Base-by-base conservation (phyloP, 2,797 vertebrate genomes). In the Dromococcyx pavoninus region DNA sequence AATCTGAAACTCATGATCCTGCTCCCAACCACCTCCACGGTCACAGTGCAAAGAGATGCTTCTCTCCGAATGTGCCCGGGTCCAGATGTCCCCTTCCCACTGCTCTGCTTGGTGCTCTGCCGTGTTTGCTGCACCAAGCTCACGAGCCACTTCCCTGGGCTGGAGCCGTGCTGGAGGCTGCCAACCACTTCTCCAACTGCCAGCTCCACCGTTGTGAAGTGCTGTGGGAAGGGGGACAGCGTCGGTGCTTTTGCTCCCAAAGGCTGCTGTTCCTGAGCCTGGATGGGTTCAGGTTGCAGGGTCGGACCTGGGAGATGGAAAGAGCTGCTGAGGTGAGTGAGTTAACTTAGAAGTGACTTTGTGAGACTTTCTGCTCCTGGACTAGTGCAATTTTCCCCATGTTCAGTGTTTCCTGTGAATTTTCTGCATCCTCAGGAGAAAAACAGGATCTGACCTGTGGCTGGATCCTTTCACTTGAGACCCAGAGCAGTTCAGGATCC, bases 91-190 rank as follows among this genome's bases (percentile, higher is more conserved):
- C 44, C 51, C 22, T 65, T 85, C 51, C 48, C 50, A 48, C 21
- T 1, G 3, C 54, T 54, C 11, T 81, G n/a, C 77, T 86, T 1
- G 1, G 70, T 75, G 56, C 76, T 89, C 17, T 88, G 79, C 46
- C 3, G 2, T 39, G 32, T 54, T 85, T 41, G 25, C 53, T 61
- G 23, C 62, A 44, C 65, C 0, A 3, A 67, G 32, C 57, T 75
- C 0, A 0, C 51, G 6, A 3, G 32, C 41, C 9, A 5, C 41
- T 83, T 74, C 46, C 19, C 62, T 0, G 0, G 43, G 10, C 48
- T 9, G 8, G 57, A 64, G 39, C 74, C 0, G 0, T n/a, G 28
- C 35, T 66, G 46, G 44, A 43, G 35, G 1, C 50, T 87, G 67
- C 69, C 6, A 22, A 24, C 17, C 4, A 0, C 28, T 70, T 81